phyloP scores from a whole-genome alignment of 1,140 invertebrate genomes.

The Dryas iulia region DNA sequence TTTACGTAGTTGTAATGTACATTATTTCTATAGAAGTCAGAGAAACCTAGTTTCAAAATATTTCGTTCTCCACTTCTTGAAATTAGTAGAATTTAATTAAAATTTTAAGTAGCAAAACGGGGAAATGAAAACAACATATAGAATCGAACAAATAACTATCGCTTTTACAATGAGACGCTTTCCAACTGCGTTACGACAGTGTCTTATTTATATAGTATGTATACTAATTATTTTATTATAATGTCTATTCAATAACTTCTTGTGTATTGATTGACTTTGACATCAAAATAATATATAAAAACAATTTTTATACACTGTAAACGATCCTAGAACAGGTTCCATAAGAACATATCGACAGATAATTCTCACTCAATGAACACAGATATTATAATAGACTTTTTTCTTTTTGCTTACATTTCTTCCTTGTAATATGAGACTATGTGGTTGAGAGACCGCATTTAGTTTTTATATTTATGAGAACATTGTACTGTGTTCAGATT shows the following conservation, averaged over 20 bases:
- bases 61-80: too few species aligned
- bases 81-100: too few species aligned
- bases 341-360: not conserved
- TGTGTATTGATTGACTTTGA: not conserved
- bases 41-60: too few species aligned
- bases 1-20: too few species aligned
- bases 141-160: too few species aligned
- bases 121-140: too few species aligned
- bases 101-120: too few species aligned
- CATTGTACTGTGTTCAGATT: not conserved
- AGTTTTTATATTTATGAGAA: slow-evolving; percentile 39
- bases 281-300: not conserved
- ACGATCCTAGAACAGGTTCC: not conserved
- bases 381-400: slow-evolving; percentile 22
- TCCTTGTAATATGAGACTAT: slow-evolving; percentile 52
- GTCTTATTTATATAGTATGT: too few species aligned
- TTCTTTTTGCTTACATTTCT: slow-evolving; percentile 36
- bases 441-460: slow-evolving; percentile 42
- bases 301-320: not conserved
- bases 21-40: too few species aligned
- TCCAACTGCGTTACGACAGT: too few species aligned
- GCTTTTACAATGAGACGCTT: too few species aligned
- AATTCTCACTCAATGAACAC: slow-evolving; percentile 21
- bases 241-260: not conserved
- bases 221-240: too few species aligned